Conservation (phyloP, 2,113 vertebrate species). For the Oreocharis arfaki region DNA sequence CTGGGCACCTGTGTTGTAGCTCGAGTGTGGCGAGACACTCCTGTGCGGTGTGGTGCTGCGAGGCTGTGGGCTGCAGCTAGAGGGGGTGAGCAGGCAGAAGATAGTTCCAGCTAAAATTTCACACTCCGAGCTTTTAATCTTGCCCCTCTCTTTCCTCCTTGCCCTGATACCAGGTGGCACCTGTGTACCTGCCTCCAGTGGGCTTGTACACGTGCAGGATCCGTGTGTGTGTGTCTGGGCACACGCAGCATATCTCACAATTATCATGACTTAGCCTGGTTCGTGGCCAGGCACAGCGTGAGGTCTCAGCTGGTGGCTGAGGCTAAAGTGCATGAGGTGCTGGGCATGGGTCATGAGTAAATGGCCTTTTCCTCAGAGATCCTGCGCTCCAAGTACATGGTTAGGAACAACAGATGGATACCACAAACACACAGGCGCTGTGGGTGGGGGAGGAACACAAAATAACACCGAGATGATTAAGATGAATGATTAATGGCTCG, state of each 20-base stretch:
- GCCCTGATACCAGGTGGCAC: background rate
- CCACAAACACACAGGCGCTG: background rate
- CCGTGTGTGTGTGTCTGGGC: background rate
- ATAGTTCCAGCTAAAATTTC: background rate
- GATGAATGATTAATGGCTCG: constrained; percentile 32
- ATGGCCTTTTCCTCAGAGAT: background rate
- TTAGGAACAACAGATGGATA: constrained; percentile 43
- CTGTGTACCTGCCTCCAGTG: background rate
- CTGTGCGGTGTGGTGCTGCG: background rate
- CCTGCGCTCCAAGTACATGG: background rate
- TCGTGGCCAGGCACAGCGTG: background rate
- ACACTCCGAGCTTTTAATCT: background rate
- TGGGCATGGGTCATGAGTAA: background rate
- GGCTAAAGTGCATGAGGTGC: background rate
- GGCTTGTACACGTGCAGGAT: background rate
- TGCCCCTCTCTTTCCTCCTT: background rate
- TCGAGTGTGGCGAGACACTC: accelerated
- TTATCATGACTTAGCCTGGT: background rate
- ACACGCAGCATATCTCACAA: accelerated
- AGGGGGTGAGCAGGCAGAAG: constrained; percentile 54
- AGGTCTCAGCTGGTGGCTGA: background rate
- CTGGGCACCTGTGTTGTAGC: background rate
- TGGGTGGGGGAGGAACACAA: constrained; percentile 28
- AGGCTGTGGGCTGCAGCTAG: constrained; percentile 42
- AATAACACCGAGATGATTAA: background rate